Conservation (phyloP, 2,888 invertebrate genomes). For the Torymus tubicola region DNA sequence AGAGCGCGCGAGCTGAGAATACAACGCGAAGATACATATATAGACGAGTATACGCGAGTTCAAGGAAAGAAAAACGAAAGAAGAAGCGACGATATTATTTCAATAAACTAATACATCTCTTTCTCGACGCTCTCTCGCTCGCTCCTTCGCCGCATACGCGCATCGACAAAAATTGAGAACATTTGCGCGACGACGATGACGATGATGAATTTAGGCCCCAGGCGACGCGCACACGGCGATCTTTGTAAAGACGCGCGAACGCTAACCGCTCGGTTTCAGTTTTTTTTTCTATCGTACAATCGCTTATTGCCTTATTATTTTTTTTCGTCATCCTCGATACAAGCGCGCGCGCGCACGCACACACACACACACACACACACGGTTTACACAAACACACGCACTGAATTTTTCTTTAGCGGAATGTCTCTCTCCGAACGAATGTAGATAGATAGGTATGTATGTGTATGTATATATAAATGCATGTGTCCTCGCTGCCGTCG, state of each 20-base stretch:
- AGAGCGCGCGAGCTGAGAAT: neutral
- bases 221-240: neutral
- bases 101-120: conserved; percentile 5
- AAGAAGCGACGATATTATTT: conserved; percentile 17
- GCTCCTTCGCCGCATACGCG: neutral
- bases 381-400: conserved; percentile 26
- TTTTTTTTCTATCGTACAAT: conserved; percentile 13
- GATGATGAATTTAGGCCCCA: too few species aligned
- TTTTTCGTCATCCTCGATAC: too few species aligned
- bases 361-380: too few species aligned
- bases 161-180: conserved; percentile 7
- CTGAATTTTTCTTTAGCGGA: conserved; percentile 49
- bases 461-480: conserved; percentile 6
- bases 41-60: neutral
- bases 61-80: conserved; percentile 9
- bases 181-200: neutral
- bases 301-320: neutral
- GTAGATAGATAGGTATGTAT: too few species aligned
- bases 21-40: neutral
- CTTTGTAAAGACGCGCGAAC: conserved; percentile 13
- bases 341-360: too few species aligned
- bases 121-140: neutral
- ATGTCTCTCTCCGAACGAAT: conserved; percentile 33
- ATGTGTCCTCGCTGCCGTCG: neutral
- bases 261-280: neutral